Conservation (phyloP, 2,113 vertebrate species). For the Neodontobutis hainanensis region DNA sequence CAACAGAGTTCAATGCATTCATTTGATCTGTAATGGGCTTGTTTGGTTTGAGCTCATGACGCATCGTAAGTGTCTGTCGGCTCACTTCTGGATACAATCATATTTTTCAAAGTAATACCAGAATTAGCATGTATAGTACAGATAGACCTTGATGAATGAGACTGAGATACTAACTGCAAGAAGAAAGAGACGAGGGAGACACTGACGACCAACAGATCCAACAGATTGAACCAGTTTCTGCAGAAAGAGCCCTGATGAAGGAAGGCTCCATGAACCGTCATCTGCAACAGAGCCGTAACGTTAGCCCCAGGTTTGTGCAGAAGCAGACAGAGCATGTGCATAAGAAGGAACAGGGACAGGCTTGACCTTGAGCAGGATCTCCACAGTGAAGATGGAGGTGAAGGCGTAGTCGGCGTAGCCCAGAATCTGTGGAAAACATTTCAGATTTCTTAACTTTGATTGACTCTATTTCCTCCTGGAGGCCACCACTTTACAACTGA, state of each 20-base stretch:
- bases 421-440: conserved; percentile 77
- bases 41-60: too few relatives aligned
- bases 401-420: conserved; percentile 94
- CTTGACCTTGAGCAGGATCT: conserved; percentile 90
- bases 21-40: too few relatives aligned
- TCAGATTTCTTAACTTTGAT: too few relatives aligned
- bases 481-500: too few relatives aligned
- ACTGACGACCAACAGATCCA: conserved; percentile 92
- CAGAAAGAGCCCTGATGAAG: conserved; percentile 93
- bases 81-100: too few relatives aligned
- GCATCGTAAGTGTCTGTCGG: too few relatives aligned
- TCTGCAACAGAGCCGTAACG: conserved; percentile 67
- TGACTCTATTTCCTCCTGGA: too few relatives aligned
- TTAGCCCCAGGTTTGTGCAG: background rate
- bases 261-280: conserved; percentile 91
- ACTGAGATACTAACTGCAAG: conserved; percentile 83
- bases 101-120: too few relatives aligned
- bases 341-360: background rate
- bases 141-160: background rate
- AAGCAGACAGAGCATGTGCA: background rate
- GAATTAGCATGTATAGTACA: too few relatives aligned
- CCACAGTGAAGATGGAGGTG: conserved; percentile 92
- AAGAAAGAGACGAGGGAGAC: conserved; percentile 92
- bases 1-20: too few relatives aligned
- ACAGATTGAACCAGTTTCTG: conserved; percentile 92